These are phyloP conservation scores for Notolabrus celidotus DNA, from an alignment of 2,797 vertebrate species.

Conservation along the genomic window DNA sequence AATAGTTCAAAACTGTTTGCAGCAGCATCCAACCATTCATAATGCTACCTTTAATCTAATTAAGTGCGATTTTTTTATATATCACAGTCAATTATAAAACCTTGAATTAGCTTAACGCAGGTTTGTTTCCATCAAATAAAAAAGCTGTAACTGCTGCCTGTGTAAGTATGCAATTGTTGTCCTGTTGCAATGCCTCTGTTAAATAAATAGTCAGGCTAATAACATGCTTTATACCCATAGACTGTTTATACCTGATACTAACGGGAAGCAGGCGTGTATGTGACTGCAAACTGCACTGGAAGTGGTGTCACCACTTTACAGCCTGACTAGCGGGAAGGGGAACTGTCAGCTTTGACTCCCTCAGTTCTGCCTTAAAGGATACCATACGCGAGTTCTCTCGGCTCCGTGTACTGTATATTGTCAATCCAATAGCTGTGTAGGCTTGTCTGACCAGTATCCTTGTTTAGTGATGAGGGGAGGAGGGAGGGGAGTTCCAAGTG, in stretches of 20 bases:
- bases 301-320: conserved; percentile 8
- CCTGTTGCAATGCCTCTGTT: neutral
- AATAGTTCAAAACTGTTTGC: too few species aligned
- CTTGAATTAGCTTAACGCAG: neutral
- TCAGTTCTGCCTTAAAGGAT: neutral
- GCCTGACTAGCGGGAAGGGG: conserved; percentile 17
- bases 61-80: too few species aligned
- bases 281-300: conserved; percentile 5
- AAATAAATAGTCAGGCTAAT: neutral
- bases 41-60: neutral
- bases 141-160: neutral
- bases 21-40: too few species aligned
- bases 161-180: neutral
- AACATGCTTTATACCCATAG: too few species aligned
- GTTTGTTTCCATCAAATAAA: neutral
- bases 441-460: too few species aligned
- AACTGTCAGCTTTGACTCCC: accelerated
- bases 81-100: too few species aligned
- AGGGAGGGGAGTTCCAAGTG: too few species aligned
- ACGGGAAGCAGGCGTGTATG: neutral
- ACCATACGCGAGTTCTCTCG: neutral
- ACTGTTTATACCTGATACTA: neutral
- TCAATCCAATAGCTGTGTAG: too few species aligned
- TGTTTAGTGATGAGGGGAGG: too few species aligned
- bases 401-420: neutral